A percentile compares a stretch with the other conserved stretches of the same genome.
Evolutionary conservation across 2,888 invertebrate species (phyloP).

Genomic region (Calameuta filiformis): DNA sequence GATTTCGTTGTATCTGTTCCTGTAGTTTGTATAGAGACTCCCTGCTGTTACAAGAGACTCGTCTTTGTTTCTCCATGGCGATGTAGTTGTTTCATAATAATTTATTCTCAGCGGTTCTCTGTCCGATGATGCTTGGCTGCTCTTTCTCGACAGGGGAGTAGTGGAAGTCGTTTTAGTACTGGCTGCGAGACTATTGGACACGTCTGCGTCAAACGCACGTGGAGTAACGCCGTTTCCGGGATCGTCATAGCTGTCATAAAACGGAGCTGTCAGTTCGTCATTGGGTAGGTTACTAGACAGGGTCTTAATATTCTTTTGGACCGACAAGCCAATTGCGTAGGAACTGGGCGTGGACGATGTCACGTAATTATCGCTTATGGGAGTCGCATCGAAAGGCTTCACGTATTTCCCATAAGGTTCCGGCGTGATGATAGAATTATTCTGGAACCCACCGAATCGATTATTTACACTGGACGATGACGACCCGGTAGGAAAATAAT

Average conservation of each 20-base stretch:
- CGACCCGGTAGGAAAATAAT: constrained; percentile 57
- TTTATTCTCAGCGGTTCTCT: constrained; percentile 51
- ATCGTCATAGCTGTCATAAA: constrained; percentile 13
- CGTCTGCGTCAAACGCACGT: background rate
- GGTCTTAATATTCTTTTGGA: background rate
- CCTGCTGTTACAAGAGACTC: constrained; percentile 50
- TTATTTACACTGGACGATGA: constrained; percentile 43
- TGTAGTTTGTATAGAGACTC: constrained; percentile 46
- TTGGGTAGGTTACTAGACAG: background rate
- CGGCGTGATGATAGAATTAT: constrained; percentile 64
- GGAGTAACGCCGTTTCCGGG: constrained; percentile 20
- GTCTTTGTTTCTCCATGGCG: constrained; percentile 20
- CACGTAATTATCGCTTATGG: constrained; percentile 57
- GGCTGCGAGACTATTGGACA: background rate
- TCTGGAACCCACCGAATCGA: constrained; percentile 62
- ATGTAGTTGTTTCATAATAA: constrained; percentile 48
- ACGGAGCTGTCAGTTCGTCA: background rate
- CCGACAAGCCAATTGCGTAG: constrained; percentile 38
- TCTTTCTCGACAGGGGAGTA: background rate
- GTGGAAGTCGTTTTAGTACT: background rate
- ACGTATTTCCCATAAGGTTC: constrained; percentile 68
- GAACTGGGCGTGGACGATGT: constrained; percentile 58
- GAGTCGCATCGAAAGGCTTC: constrained; percentile 66
- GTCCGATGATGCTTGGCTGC: constrained; percentile 25
- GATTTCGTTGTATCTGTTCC: constrained; percentile 38